Percentiles rank a stretch among this genome's conserved stretches.
Evolutionary conservation across 2,888 invertebrate genomes (phyloP).

Genomic region (Xestobium rufovillosum): DNA sequence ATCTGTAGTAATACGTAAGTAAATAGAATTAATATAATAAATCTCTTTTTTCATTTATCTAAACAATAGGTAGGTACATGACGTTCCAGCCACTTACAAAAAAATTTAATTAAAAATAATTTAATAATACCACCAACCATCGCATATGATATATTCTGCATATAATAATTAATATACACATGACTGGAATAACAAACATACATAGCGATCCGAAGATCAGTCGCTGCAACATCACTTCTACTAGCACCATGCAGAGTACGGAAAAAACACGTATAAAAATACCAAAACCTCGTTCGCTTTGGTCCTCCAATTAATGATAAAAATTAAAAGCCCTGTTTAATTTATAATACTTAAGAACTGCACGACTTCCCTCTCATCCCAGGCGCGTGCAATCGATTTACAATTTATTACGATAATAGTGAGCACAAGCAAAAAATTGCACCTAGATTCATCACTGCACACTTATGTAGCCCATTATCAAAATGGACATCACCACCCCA

Average conservation of each 20-base stretch:
- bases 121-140: slow-evolving; percentile 40
- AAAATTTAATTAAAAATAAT: slow-evolving; percentile 33
- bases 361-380: slow-evolving; percentile 20
- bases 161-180: slow-evolving; percentile 37
- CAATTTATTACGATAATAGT: slow-evolving; percentile 17
- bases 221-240: slow-evolving; percentile 13
- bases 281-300: slow-evolving; percentile 40
- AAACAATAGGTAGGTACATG: slow-evolving; percentile 36
- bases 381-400: slow-evolving; percentile 2
- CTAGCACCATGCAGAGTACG: slow-evolving; percentile 44
- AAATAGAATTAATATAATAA: slow-evolving; percentile 12
- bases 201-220: slow-evolving; percentile 23
- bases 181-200: slow-evolving; percentile 41
- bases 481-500: slow-evolving; percentile 36
- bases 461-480: slow-evolving; percentile 26
- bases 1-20: background rate
- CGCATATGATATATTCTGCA: slow-evolving; percentile 30
- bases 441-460: slow-evolving; percentile 25
- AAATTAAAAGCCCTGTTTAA: slow-evolving; percentile 40
- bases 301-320: slow-evolving; percentile 39
- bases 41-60: slow-evolving; percentile 33
- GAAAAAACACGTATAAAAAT: slow-evolving; percentile 42
- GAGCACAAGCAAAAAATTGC: slow-evolving; percentile 27
- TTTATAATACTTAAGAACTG: slow-evolving; percentile 39
- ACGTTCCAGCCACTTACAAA: slow-evolving; percentile 37